These are phyloP conservation scores for Cladopsammia gracilis DNA, from an alignment of 64 coral and sea anemone species.

Conservation along the genomic window DNA sequence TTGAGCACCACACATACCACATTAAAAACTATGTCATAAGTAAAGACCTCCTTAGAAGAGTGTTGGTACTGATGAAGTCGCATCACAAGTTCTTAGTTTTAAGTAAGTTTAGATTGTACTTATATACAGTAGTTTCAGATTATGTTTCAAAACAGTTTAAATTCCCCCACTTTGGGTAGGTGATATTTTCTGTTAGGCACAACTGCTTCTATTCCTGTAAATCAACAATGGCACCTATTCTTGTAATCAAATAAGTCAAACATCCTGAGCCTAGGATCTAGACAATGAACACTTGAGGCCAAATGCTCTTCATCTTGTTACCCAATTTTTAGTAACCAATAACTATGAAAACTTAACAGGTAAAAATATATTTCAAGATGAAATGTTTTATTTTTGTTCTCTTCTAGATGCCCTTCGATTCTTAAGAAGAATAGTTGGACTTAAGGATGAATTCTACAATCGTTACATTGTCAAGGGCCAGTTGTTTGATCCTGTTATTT, in stretches of 20 bases:
- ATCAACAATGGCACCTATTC: too few species aligned
- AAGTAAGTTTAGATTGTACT: conserved; percentile 72
- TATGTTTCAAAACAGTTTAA: too few species aligned
- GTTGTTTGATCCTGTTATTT: conserved; percentile 90
- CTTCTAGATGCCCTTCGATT: conserved; percentile 90
- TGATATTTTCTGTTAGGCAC: too few species aligned
- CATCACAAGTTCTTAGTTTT: conserved; percentile 99
- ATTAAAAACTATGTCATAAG: conserved; percentile 99
- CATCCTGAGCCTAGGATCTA: too few species aligned
- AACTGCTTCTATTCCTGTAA: too few species aligned
- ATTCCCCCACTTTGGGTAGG: too few species aligned
- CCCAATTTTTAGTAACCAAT: too few species aligned
- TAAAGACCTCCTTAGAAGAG: conserved; percentile 93
- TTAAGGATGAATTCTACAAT: conserved; percentile 99
- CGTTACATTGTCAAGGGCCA: conserved; percentile 99
- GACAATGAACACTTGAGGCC: too few species aligned
- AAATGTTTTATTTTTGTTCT: neutral
- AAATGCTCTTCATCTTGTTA: too few species aligned
- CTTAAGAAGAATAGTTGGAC: conserved; percentile 93
- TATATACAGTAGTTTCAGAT: too few species aligned
- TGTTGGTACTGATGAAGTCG: conserved; percentile 93
- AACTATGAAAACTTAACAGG: neutral
- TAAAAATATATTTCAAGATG: neutral
- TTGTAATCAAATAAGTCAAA: too few species aligned
- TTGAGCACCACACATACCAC: conserved; percentile 97